These are phyloP conservation scores for Mobula hypostoma DNA, from an alignment of 2,113 vertebrate genomes.

Conservation along the genomic window DNA sequence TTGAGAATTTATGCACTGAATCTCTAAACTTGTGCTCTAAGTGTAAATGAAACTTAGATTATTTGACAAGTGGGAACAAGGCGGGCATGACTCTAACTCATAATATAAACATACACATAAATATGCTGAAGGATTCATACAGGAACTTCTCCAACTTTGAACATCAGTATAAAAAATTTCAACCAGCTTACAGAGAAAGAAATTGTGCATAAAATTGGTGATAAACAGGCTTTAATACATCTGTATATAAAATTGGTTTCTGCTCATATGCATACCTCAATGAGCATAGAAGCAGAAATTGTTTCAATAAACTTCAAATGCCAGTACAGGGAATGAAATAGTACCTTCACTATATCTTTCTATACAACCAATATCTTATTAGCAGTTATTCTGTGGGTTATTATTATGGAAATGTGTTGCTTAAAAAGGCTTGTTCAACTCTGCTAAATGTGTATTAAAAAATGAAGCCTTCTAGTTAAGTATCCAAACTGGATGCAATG, in stretches of 20 bases:
- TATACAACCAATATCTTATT: not conserved
- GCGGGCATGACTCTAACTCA: too few relatives aligned
- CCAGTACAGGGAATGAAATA: not conserved
- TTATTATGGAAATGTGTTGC: not conserved
- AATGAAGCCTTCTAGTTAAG: not conserved
- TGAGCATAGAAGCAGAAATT: not conserved
- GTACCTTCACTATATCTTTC: not conserved
- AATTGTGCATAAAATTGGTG: not conserved
- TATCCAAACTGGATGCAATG: not conserved
- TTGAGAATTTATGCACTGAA: too few relatives aligned
- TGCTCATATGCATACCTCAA: too few relatives aligned
- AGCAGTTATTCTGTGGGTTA: not conserved
- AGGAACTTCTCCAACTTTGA: not conserved
- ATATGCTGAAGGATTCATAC: too few relatives aligned
- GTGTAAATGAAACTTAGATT: too few relatives aligned
- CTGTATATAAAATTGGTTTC: not conserved
- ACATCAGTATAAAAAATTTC: not conserved
- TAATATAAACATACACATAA: too few relatives aligned
- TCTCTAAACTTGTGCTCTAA: too few relatives aligned
- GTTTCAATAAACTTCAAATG: not conserved
- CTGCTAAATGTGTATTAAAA: not conserved
- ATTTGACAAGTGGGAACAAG: too few relatives aligned
- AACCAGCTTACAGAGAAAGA: not conserved
- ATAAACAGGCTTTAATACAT: not conserved
- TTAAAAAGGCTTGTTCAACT: not conserved